Percentiles rank a stretch among this genome's conserved stretches.
Evolutionary conservation across 2,113 vertebrate genomes (phyloP).

Genomic region (Noturus placidus): DNA sequence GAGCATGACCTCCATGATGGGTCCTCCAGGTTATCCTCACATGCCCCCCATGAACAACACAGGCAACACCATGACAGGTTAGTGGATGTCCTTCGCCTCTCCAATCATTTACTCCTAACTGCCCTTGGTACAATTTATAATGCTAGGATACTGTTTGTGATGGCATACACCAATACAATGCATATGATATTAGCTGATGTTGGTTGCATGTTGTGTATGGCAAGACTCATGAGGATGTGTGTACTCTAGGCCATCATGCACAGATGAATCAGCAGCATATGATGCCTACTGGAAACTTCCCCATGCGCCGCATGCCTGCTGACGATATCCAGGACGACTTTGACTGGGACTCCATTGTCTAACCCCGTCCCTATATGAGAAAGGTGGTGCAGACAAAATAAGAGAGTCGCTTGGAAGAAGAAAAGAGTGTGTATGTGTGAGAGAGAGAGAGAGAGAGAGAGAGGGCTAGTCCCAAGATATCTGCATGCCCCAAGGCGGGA

Average conservation of each 20-base stretch:
- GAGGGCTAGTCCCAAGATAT: slow-evolving; percentile 59
- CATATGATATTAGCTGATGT: background rate
- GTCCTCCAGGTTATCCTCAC: slow-evolving; percentile 84
- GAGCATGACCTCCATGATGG: slow-evolving; percentile 86
- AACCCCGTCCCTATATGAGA: slow-evolving; percentile 55
- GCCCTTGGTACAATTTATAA: background rate
- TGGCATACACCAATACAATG: background rate
- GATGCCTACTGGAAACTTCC: slow-evolving; percentile 86
- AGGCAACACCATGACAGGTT: slow-evolving; percentile 83
- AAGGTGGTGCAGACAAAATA: slow-evolving; percentile 48
- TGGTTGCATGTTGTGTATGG: background rate
- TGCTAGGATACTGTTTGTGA: background rate
- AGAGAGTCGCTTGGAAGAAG: slow-evolving; percentile 55
- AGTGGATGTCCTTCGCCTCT: background rate
- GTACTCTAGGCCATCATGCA: slow-evolving; percentile 79
- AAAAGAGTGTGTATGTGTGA: slow-evolving; percentile 42
- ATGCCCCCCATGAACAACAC: slow-evolving; percentile 82
- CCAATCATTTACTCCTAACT: background rate
- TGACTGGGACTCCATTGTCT: slow-evolving; percentile 94
- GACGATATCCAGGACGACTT: slow-evolving; percentile 93
- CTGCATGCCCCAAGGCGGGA: slow-evolving; percentile 63
- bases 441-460: slow-evolving; percentile 46
- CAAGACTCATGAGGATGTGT: background rate
- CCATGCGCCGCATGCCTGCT: slow-evolving; percentile 85
- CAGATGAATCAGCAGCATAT: slow-evolving; percentile 91